These are phyloP conservation scores for Lamellibrachia satsuma DNA, from an alignment of 2,888 invertebrate genomes.

Conservation along the genomic window DNA sequence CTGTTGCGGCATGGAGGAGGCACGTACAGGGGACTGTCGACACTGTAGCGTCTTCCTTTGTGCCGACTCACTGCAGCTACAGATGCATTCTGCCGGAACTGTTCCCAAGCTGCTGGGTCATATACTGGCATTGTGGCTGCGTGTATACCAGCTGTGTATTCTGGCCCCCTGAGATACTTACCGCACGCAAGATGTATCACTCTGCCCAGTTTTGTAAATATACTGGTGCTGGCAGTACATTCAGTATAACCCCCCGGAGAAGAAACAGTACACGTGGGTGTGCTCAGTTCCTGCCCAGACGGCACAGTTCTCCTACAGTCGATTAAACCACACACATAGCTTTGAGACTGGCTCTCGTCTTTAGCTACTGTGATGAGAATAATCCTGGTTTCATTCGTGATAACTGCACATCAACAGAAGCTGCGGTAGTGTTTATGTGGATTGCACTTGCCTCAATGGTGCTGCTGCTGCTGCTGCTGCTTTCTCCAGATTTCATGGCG, in stretches of 20 bases:
- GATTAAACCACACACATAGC: slow-evolving; percentile 9
- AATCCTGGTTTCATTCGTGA: not conserved
- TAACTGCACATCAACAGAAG: slow-evolving; percentile 4
- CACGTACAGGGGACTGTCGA: slow-evolving; percentile 26
- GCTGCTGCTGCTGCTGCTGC: not conserved
- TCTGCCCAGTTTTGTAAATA: slow-evolving; percentile 3
- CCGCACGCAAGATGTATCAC: not conserved
- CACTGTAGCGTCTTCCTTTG: slow-evolving; percentile 24
- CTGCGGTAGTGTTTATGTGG: slow-evolving; percentile 17
- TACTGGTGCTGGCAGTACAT: slow-evolving; percentile 10
- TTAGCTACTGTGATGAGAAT: not conserved
- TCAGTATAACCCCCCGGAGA: not conserved
- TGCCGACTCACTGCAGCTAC: not conserved
- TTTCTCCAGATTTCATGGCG: slow-evolving; percentile 11
- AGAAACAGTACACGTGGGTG: not conserved
- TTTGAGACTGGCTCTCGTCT: not conserved
- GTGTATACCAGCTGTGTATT: slow-evolving; percentile 13
- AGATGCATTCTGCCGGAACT: slow-evolving; percentile 38
- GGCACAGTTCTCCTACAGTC: not conserved
- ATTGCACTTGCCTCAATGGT: slow-evolving; percentile 17
- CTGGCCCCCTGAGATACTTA: slow-evolving; percentile 18
- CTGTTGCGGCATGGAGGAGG: not conserved
- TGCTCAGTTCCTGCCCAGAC: not conserved
- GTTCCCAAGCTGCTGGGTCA: slow-evolving; percentile 41
- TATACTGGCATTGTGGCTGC: slow-evolving; percentile 40